phyloP scores from a whole-genome alignment of 23 tunicate species.

The Botrylloides violaceus region DNA sequence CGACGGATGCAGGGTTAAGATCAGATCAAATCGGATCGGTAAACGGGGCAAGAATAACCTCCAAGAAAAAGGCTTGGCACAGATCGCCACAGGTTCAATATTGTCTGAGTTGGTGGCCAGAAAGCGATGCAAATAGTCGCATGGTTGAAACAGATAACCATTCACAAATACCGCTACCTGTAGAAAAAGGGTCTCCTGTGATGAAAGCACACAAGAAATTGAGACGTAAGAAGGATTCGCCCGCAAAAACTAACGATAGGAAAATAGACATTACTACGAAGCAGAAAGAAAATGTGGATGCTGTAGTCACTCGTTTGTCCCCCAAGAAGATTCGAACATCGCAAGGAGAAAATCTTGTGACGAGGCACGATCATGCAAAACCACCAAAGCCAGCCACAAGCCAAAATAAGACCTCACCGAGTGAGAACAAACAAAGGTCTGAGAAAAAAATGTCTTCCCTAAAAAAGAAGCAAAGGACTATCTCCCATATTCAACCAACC shows the following conservation, averaged over 20 bases:
- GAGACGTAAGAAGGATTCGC: not conserved
- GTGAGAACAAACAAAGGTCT: not conserved
- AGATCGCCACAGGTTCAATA: conserved; percentile 47
- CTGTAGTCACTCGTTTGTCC: not conserved
- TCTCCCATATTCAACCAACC: not conserved
- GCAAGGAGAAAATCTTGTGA: not conserved
- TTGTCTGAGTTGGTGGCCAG: conserved; percentile 70
- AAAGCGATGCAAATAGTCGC: no score
- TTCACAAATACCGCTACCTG: no score
- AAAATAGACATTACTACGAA: no score
- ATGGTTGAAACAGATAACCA: no score
- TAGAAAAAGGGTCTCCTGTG: not conserved
- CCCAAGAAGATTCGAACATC: not conserved
- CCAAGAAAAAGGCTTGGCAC: conserved; percentile 59
- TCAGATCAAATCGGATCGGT: conserved; percentile 59
- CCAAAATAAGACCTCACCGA: not conserved
- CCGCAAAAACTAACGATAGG: not conserved
- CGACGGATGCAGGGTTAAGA: conserved; percentile 75
- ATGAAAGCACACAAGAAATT: not conserved
- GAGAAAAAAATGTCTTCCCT: not conserved
- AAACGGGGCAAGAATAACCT: conserved; percentile 57
- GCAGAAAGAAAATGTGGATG: not conserved
- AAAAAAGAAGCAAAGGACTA: not conserved
- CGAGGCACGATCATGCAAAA: no score
- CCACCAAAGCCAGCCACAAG: not conserved